Evolutionary conservation across 2,888 invertebrate species (phyloP).

Genomic region (Gandaritis pyraliata): DNA sequence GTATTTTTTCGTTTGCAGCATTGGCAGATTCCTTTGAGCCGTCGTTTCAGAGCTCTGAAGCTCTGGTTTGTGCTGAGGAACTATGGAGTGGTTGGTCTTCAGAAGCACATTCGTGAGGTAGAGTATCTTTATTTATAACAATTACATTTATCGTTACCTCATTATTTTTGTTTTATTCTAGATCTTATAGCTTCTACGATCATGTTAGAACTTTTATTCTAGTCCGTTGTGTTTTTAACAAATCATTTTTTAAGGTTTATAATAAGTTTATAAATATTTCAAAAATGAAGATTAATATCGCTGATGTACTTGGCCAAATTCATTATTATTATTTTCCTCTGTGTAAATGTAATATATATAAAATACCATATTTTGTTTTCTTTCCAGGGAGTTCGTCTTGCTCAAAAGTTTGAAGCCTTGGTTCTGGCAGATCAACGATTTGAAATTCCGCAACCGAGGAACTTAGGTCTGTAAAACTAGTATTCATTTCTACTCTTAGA

Average conservation of each 20-base stretch:
- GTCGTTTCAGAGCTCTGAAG: conserved; percentile 95
- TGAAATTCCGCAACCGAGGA: conserved; percentile 94
- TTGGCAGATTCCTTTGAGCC: conserved; percentile 98
- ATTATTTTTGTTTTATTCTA: background rate
- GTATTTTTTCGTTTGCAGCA: conserved; percentile 86
- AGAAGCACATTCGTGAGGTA: conserved; percentile 96
- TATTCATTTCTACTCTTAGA: background rate
- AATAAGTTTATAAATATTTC: too few species aligned
- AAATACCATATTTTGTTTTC: background rate
- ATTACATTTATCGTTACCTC: background rate
- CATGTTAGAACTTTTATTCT: too few species aligned
- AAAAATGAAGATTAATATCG: too few species aligned
- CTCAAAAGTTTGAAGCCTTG: conserved; percentile 95
- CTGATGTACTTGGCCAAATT: too few species aligned
- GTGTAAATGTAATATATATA: too few species aligned
- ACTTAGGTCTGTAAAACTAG: conserved; percentile 84
- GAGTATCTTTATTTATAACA: background rate
- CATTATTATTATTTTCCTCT: too few species aligned
- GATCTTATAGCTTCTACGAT: too few species aligned
- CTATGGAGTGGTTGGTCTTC: conserved; percentile 95
- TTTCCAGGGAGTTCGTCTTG: conserved; percentile 92
- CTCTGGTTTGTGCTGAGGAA: conserved; percentile 98
- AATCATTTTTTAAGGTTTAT: too few species aligned
- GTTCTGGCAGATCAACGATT: conserved; percentile 93
- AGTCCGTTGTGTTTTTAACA: too few species aligned